Percentiles rank a stretch among this genome's conserved stretches.
Evolutionary conservation across 2,113 vertebrate genomes (phyloP).

Genomic region (Microcebus ravelobensis): DNA sequence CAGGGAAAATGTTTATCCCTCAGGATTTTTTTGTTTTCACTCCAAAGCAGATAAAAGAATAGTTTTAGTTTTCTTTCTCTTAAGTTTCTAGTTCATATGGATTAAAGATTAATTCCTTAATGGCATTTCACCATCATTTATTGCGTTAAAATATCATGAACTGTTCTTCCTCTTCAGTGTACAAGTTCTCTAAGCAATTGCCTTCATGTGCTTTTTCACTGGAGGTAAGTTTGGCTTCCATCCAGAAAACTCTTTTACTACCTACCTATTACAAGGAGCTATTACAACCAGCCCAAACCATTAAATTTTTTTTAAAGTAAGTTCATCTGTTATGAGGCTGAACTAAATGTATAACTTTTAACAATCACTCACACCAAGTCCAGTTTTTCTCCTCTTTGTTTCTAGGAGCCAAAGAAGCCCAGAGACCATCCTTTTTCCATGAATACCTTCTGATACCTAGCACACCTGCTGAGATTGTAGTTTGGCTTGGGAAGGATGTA

Average conservation of each 20-base stretch:
- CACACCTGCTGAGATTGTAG: accelerated
- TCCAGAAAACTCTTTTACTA: conserved; percentile 59
- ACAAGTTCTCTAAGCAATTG: conserved; percentile 54
- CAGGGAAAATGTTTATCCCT: background rate
- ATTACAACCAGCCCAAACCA: conserved; percentile 53
- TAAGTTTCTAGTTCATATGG: background rate
- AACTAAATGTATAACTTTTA: conserved; percentile 19
- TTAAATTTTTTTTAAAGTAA: conserved; percentile 17
- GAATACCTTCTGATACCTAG: background rate
- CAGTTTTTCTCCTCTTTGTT: background rate
- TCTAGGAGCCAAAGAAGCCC: background rate
- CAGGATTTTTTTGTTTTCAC: background rate
- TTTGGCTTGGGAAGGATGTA: background rate
- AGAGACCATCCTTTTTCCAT: background rate
- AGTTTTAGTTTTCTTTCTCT: background rate
- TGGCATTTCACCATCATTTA: conserved; percentile 5
- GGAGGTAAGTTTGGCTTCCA: background rate
- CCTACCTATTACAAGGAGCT: conserved; percentile 62
- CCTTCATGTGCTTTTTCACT: background rate
- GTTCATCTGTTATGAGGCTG: conserved; percentile 17
- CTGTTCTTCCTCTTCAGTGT: background rate
- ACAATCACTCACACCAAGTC: background rate
- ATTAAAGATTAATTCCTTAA: conserved; percentile 42
- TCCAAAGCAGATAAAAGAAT: conserved; percentile 6
- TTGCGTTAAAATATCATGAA: background rate